Conservation (phyloP, 2,113 vertebrate genomes). For the Plestiodon gilberti region DNA sequence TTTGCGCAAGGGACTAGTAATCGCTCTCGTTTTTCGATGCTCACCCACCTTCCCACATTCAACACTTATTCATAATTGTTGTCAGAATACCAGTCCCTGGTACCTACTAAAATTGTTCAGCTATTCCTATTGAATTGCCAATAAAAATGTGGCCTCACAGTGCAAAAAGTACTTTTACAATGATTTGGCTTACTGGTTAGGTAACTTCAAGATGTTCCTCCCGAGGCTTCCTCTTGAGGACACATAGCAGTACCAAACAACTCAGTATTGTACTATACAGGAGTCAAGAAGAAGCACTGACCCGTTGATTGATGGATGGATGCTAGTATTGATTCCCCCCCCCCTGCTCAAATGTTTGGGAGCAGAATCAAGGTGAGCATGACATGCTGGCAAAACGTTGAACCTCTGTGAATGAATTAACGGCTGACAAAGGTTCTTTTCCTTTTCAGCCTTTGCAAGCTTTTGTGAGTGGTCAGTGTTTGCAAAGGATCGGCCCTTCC, state of each 20-base stretch:
- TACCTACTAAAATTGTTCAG: slow-evolving; percentile 71
- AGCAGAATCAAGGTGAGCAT: too few relatives aligned
- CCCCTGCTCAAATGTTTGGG: too few relatives aligned
- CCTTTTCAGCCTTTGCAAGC: too few relatives aligned
- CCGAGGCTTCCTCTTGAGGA: not conserved
- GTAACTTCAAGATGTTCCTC: slow-evolving; percentile 16
- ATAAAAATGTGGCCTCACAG: slow-evolving; percentile 57
- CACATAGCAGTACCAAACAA: not conserved
- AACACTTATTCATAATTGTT: slow-evolving; percentile 68
- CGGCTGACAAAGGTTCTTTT: too few relatives aligned
- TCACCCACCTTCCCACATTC: slow-evolving; percentile 71
- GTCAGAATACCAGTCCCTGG: slow-evolving; percentile 74
- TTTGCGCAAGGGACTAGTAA: slow-evolving; percentile 80
- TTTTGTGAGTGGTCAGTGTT: too few relatives aligned
- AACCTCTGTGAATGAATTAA: too few relatives aligned
- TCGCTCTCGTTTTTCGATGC: slow-evolving; percentile 68
- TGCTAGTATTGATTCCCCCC: too few relatives aligned
- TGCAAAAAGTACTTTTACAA: slow-evolving; percentile 38
- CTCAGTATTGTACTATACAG: rapidly evolving
- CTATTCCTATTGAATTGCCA: slow-evolving; percentile 74
- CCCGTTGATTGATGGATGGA: not conserved
- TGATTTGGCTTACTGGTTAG: slow-evolving; percentile 27
- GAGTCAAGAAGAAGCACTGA: not conserved
- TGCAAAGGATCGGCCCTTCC: too few relatives aligned
- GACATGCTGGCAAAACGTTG: too few relatives aligned